These are phyloP conservation scores for Harpegnathos saltator DNA, from an alignment of 1,140 invertebrate species.

Conservation along the genomic window DNA sequence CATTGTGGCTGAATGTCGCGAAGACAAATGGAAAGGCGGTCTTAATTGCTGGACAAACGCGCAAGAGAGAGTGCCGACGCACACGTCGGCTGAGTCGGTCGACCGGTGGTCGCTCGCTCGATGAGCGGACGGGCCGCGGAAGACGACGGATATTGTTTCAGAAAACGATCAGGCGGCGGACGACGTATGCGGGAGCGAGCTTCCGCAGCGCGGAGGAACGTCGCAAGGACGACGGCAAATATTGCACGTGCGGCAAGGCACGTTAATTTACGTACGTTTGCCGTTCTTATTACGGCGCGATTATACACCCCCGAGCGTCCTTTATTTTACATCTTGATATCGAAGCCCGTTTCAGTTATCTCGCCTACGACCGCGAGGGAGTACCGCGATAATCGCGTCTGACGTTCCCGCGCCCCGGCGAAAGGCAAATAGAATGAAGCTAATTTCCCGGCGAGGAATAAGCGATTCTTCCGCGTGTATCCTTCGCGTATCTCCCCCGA, in stretches of 20 bases:
- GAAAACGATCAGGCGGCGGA: constrained; percentile 54
- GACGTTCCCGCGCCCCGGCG: neutral
- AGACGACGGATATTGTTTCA: constrained; percentile 64
- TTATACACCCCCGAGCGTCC: neutral
- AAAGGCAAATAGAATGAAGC: neutral
- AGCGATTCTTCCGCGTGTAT: neutral
- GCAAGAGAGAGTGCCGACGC: constrained; percentile 30
- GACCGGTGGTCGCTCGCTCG: no score
- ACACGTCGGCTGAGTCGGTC: no score
- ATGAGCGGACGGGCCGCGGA: neutral
- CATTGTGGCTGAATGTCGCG: constrained; percentile 1
- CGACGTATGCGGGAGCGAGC: neutral
- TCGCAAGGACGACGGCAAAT: constrained; percentile 30
- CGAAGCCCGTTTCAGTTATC: neutral
- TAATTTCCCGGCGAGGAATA: neutral
- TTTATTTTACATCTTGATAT: constrained; percentile 22
- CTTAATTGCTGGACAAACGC: constrained; percentile 63
- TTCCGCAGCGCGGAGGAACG: neutral
- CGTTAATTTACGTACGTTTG: constrained; percentile 27
- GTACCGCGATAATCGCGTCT: neutral
- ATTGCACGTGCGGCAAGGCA: constrained; percentile 20
- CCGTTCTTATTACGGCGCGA: constrained; percentile 4
- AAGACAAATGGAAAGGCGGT: constrained; percentile 29
- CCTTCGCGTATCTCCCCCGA: neutral
- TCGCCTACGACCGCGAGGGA: neutral